These are phyloP conservation scores for Mimumesa dahlbomi DNA, from an alignment of 2,888 invertebrate species.

Conservation along the genomic window DNA sequence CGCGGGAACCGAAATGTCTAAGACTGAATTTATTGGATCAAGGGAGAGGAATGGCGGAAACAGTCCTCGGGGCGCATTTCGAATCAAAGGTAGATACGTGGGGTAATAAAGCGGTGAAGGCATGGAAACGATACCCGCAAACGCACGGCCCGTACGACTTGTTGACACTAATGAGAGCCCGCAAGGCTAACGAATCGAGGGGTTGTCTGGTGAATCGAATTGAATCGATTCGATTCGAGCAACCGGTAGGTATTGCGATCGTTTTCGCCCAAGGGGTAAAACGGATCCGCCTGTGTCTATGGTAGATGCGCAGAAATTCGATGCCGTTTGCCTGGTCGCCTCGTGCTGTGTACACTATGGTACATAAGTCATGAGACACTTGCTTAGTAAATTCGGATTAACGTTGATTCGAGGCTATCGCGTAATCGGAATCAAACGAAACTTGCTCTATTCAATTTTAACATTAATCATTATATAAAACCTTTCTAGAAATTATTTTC, in stretches of 20 bases:
- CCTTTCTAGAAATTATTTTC: no score
- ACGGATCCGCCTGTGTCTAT: background rate
- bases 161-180: constrained; percentile 48
- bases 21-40: no score
- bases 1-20: no score
- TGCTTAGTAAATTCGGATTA: no score
- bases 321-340: background rate
- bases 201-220: constrained; percentile 18
- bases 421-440: no score
- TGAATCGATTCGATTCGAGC: constrained; percentile 1
- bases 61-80: background rate
- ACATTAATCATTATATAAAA: no score
- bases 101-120: constrained; percentile 9
- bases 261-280: background rate
- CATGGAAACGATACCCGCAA: constrained; percentile 28
- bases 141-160: constrained; percentile 21
- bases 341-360: constrained; percentile 10
- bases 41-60: background rate
- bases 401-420: no score
- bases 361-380: no score
- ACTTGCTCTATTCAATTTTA: no score
- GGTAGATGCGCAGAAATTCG: constrained; percentile 1
- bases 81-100: background rate
- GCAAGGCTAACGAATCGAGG: constrained; percentile 50
- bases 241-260: constrained; percentile 11